Conservation (phyloP, 2,113 vertebrate genomes). For the Hiodon tergisus region DNA sequence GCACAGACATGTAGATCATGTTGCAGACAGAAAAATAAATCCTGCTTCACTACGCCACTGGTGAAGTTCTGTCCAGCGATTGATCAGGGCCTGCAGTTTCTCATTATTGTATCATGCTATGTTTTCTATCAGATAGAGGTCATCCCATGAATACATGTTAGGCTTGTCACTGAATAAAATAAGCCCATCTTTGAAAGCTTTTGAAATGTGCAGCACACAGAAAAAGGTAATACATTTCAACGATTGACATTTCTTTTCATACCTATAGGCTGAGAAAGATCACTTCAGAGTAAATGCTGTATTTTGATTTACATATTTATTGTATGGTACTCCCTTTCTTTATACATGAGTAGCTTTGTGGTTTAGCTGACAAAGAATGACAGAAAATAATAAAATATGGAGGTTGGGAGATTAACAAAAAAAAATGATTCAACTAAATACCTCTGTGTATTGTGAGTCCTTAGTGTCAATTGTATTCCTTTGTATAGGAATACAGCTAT, state of each 20-base stretch:
- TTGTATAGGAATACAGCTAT: too few relatives aligned
- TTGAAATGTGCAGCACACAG: not conserved
- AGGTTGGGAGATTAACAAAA: not conserved
- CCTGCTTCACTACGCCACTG: not conserved
- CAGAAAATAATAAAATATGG: not conserved
- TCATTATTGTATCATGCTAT: conserved; percentile 12
- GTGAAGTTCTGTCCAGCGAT: too few relatives aligned
- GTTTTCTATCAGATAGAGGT: conserved; percentile 11
- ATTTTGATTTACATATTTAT: conserved; percentile 9
- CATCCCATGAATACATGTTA: not conserved
- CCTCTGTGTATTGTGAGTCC: too few relatives aligned
- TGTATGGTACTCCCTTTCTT: not conserved
- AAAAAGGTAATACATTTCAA: conserved; percentile 12
- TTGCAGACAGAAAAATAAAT: not conserved
- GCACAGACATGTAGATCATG: not conserved
- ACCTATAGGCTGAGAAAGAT: not conserved
- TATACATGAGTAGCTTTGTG: not conserved
- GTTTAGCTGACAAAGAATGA: not conserved
- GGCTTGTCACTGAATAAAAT: conserved; percentile 2
- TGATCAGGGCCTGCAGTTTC: conserved; percentile 7
- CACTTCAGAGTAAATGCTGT: not conserved
- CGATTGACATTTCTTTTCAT: not conserved
- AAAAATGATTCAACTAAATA: not conserved
- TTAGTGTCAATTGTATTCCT: too few relatives aligned
- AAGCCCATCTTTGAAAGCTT: conserved; percentile 1